Percentiles rank a stretch among this genome's conserved stretches.
Evolutionary conservation across 2,113 vertebrate genomes (phyloP).

Genomic region (Sylvia atricapilla): DNA sequence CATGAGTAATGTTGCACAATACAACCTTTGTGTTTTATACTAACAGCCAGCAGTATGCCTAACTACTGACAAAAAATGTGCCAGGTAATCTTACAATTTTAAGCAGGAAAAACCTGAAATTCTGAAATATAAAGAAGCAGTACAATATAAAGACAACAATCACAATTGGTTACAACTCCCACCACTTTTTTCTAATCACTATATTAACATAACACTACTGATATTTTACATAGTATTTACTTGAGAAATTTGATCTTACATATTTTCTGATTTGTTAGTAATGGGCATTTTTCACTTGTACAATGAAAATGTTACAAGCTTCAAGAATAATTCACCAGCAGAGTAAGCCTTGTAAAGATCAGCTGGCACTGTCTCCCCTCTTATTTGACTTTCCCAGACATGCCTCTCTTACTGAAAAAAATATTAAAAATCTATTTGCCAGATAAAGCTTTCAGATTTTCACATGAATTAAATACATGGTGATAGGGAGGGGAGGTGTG

Average conservation of each 20-base stretch:
- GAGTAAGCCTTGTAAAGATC: neutral
- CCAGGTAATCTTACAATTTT: neutral
- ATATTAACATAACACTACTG: neutral
- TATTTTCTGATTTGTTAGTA: neutral
- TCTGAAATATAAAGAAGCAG: neutral
- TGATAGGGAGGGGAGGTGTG: rapidly evolving
- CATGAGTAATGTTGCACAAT: neutral
- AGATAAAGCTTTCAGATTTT: neutral
- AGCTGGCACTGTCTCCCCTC: neutral
- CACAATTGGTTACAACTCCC: rapidly evolving
- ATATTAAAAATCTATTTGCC: neutral
- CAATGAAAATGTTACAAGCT: neutral
- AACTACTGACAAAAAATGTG: neutral
- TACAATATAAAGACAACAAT: neutral
- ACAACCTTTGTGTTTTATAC: neutral
- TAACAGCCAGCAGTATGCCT: neutral
- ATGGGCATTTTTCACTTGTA: neutral
- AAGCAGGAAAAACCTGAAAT: neutral
- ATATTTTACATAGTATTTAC: neutral
- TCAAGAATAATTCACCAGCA: neutral
- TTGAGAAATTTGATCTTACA: neutral
- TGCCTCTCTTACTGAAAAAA: neutral
- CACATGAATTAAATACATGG: neutral
- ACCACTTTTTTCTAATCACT: neutral
- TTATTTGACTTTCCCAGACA: neutral